Evolutionary conservation across 2,797 vertebrate genomes (phyloP), one percentile per base, ranked within the genome.

Genomic region (Dallia pectoralis): DNA sequence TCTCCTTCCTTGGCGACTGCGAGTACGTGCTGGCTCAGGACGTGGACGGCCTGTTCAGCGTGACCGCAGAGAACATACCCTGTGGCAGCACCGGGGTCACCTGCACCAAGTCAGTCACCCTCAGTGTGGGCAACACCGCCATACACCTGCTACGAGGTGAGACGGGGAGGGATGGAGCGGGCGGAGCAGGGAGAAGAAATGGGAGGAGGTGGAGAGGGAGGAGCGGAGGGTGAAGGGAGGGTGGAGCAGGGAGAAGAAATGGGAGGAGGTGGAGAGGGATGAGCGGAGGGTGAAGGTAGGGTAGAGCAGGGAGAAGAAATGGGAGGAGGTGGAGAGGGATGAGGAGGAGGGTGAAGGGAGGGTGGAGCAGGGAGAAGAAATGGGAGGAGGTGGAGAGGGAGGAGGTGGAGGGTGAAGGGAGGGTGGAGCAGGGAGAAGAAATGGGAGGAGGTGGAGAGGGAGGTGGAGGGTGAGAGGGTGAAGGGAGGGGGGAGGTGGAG

Each of bases 1-100:
- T 93, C 90, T 95, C 95, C 70, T 98, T 97, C 88, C 89, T 93
- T 1, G 95, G 97, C 0, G 95, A 96, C 92, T 99, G 97, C 67
- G 95, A 97, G 79, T 98, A 98, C 9, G 84, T 97, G 74, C 86
- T 98, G 86, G 93, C 85, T 0, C 91, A 88, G 0, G 96, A 98
- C 84, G 82, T 33, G 6, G 2, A 68, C 0, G 95, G 96, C 0
- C 87, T 88, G 69, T 98, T 98, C 87, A 88, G 90, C 0, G 83
- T 97, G 66, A 95, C 91, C 0, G 93, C 93, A 0, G 94, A 97
- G 89, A 98, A 97, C 0, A 93, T 98, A 33, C 96, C 96, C 0
- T 98, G 97, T 0, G 96, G 97, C 3, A 91, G 94, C 76, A 91
- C 90, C 0, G 94, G 95, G 0, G 93, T 96, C 84, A 96, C 96